A percentile compares a stretch with the other conserved stretches of the same genome.
Evolutionary conservation across 2,113 vertebrate genomes (phyloP).

Genomic region (Motacilla tschutschensis): DNA sequence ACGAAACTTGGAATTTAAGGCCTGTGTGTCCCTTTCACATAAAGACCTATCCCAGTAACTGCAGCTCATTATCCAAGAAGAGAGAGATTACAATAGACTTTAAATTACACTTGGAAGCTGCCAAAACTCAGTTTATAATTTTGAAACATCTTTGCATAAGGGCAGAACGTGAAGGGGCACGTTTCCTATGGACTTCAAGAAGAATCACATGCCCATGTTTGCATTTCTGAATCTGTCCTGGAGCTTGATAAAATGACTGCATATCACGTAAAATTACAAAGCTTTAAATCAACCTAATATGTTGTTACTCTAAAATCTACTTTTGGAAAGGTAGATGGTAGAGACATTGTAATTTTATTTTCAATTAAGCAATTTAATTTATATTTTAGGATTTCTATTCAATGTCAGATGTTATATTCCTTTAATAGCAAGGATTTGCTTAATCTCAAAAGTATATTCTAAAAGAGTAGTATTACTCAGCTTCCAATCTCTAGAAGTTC

Average conservation of each 20-base stretch:
- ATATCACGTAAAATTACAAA: background rate
- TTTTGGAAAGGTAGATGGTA: background rate
- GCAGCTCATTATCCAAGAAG: background rate
- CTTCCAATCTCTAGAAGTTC: background rate
- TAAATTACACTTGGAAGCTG: background rate
- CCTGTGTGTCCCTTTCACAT: background rate
- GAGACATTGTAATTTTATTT: background rate
- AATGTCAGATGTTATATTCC: background rate
- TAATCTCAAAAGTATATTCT: background rate
- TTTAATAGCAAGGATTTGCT: background rate
- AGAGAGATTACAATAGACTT: background rate
- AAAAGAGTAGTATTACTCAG: background rate
- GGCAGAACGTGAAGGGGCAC: too few relatives aligned
- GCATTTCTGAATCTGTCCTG: background rate
- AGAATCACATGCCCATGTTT: background rate
- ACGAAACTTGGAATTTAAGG: background rate
- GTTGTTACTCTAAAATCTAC: background rate
- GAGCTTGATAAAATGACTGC: background rate
- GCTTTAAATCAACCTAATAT: background rate
- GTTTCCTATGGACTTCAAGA: background rate
- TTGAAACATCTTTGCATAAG: background rate
- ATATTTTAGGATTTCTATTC: background rate
- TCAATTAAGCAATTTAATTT: background rate
- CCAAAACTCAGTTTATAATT: background rate
- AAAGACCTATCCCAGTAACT: background rate